Evolutionary conservation across 2,888 invertebrate species (phyloP).

Genomic region (Biston stratarius): DNA sequence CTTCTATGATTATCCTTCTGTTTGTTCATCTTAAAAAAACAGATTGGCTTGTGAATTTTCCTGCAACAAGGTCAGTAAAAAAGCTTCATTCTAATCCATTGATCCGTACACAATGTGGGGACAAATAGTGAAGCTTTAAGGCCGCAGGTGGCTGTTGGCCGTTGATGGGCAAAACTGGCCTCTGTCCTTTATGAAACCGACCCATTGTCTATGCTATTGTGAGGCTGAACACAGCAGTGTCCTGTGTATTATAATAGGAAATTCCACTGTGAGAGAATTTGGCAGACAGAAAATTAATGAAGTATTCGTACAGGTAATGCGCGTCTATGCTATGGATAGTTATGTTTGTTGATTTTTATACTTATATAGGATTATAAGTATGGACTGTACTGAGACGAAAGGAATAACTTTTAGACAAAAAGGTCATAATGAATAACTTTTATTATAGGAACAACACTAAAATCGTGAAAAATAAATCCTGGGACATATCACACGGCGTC

Average conservation of each 20-base stretch:
- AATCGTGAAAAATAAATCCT: no score
- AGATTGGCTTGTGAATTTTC: background rate
- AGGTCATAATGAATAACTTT: no score
- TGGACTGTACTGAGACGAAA: no score
- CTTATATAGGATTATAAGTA: no score
- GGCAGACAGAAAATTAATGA: background rate
- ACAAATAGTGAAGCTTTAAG: conserved; percentile 38
- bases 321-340: background rate
- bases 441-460: no score
- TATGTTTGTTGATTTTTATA: no score
- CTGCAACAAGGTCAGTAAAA: background rate
- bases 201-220: conserved; percentile 31
- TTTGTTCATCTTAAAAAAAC: background rate
- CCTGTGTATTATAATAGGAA: conserved; percentile 6
- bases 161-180: conserved; percentile 40
- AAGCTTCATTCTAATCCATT: conserved; percentile 27
- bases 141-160: conserved; percentile 45
- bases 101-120: conserved; percentile 21
- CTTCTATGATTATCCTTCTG: background rate
- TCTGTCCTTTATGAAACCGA: conserved; percentile 27
- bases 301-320: background rate
- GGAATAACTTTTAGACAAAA: no score
- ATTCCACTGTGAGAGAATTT: background rate
- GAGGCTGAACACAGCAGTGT: conserved; percentile 30
- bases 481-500: no score